Percentiles rank a stretch among this genome's conserved stretches.
Conservation (phyloP, 2,113 vertebrate genomes). For the Pluvianellus socialis region DNA sequence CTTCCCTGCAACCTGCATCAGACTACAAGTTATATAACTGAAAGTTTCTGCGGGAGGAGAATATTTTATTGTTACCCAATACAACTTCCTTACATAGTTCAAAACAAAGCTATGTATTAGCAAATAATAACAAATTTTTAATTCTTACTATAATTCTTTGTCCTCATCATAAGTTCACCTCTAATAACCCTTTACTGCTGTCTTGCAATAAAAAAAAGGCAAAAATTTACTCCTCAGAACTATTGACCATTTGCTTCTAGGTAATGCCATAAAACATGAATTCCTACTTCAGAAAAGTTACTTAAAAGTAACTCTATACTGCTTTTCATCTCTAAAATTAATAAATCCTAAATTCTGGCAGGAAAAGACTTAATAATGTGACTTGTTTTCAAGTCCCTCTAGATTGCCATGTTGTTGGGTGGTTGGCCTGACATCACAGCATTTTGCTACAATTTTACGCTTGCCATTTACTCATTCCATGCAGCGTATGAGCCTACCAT, state of each 20-base stretch:
- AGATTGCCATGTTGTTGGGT: background rate
- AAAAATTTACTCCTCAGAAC: background rate
- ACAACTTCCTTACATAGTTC: background rate
- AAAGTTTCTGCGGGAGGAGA: background rate
- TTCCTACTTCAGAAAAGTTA: background rate
- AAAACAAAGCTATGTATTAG: background rate
- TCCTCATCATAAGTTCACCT: background rate
- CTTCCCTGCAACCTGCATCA: background rate
- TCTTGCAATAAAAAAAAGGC: background rate
- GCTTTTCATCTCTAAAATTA: background rate
- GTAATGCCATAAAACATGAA: background rate
- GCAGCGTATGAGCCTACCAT: fast-evolving
- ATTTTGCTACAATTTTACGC: background rate
- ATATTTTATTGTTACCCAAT: background rate
- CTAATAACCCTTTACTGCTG: background rate
- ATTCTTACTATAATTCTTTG: background rate
- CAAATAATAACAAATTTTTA: background rate
- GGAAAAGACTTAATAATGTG: background rate
- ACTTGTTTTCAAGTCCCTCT: background rate
- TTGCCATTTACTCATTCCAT: background rate
- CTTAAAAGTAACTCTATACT: background rate
- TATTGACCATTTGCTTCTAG: background rate
- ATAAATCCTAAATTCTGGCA: background rate
- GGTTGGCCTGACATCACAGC: background rate
- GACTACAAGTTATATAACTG: background rate